These are phyloP conservation scores for Mesembrinibis cayennensis DNA, from an alignment of 2,113 vertebrate genomes.

Conservation along the genomic window DNA sequence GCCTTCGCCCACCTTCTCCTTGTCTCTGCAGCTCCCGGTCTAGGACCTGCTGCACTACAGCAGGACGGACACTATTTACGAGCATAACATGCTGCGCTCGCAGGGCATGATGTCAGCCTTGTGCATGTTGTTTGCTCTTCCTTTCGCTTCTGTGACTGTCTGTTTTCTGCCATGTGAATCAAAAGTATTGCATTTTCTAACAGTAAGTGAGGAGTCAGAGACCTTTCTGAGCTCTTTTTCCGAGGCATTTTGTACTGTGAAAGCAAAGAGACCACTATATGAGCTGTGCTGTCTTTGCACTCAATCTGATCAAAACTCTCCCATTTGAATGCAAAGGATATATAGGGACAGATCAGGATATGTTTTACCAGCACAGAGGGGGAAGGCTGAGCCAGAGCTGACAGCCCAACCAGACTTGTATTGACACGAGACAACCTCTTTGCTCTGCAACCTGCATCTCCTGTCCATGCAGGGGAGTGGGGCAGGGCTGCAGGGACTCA, in stretches of 20 bases:
- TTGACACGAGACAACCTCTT: not conserved
- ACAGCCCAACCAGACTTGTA: not conserved
- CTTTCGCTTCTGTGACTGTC: not conserved
- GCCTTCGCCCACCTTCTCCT: not conserved
- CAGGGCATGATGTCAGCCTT: not conserved
- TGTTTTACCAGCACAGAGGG: not conserved
- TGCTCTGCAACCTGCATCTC: not conserved
- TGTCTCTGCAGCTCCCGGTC: not conserved
- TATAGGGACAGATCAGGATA: not conserved
- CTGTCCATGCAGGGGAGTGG: rapidly evolving
- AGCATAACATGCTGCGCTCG: rapidly evolving
- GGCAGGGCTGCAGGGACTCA: not conserved
- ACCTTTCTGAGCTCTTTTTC: not conserved
- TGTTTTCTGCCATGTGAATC: not conserved
- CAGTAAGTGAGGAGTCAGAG: not conserved
- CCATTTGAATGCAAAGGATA: not conserved
- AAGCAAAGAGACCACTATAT: not conserved
- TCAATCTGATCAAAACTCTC: not conserved
- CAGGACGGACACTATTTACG: not conserved
- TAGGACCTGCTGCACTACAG: not conserved
- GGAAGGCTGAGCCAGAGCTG: not conserved
- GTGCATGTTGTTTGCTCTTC: not conserved
- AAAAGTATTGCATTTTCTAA: not conserved
- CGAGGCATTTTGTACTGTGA: not conserved
- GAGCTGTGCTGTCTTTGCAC: not conserved